Evolutionary conservation across 2,113 vertebrate genomes (phyloP).

Genomic region (Upupa epops): DNA sequence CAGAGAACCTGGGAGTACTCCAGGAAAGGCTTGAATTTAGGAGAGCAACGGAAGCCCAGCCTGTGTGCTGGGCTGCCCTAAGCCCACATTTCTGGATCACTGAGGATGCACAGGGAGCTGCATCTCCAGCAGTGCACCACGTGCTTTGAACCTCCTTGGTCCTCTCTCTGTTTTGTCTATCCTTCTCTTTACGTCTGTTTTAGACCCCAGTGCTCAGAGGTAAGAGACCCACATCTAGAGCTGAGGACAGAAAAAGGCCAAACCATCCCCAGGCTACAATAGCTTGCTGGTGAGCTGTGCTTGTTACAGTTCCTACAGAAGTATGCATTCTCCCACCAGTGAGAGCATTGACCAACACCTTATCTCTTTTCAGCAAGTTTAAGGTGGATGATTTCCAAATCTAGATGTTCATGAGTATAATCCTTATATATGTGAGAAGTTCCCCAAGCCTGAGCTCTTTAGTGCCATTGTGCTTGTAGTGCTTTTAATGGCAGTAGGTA

Average conservation of each 20-base stretch:
- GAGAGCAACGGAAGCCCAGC: background rate
- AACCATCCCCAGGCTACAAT: background rate
- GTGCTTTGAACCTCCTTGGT: background rate
- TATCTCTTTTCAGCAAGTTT: slow-evolving; percentile 36
- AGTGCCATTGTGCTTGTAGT: slow-evolving; percentile 33
- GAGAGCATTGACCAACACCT: slow-evolving; percentile 30
- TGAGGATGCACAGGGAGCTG: accelerated
- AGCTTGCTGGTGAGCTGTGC: background rate
- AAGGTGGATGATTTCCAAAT: slow-evolving; percentile 43
- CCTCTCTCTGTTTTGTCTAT: accelerated
- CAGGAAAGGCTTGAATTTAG: background rate
- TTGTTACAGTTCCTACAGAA: background rate
- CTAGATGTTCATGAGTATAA: slow-evolving; percentile 16
- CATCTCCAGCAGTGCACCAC: accelerated
- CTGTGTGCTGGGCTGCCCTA: background rate
- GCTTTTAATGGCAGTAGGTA: slow-evolving; percentile 42
- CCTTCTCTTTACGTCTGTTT: background rate
- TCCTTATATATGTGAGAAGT: slow-evolving; percentile 57
- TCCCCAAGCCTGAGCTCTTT: slow-evolving; percentile 22
- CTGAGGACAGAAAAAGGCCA: background rate
- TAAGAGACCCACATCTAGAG: background rate
- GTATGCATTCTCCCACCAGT: background rate
- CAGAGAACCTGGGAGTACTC: accelerated
- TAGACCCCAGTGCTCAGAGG: accelerated
- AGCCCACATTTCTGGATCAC: background rate